Evolutionary conservation across 2,797 vertebrate genomes (phyloP), one percentile per base, ranked within the genome.

Genomic region (Callimico goeldii): DNA sequence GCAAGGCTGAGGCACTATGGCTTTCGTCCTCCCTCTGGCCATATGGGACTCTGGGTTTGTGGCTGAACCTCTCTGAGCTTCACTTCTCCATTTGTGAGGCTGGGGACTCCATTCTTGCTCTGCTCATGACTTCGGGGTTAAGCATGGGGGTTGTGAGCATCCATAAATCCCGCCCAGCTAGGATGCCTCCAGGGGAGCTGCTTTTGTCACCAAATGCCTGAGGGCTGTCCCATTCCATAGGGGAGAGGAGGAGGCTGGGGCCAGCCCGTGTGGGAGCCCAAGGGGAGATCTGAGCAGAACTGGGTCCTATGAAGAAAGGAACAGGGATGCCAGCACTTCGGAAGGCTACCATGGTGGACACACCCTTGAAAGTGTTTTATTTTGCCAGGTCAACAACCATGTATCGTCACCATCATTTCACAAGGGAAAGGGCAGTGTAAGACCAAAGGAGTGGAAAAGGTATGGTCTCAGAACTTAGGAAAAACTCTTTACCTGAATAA

Each of bases 381-480:
- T 94, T 52, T 79, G 52, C 50, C 88, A 64, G 58, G 24, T 64
- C 83, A 90, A 20, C n/a, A 92, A n/a, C 20, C 52, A n/a, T 80
- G 50, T 22, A 57, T 30, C 73, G 73, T 72, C 80, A 82, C 46
- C 13, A 4, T 41, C 64, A 57, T 57, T 86, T 77, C 80, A 20
- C 77, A 30, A 85, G 6, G 85, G 48, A 92, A 84, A 84, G 72
- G 36, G 15, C 33, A 58, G 24, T 1, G 10, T 41, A 33, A 93
- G 46, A 67, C 24, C 77, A 90, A 64, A 89, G n/a, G 5, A 13
- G 1, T 24, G 20, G 52, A 36, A 64, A 90, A 89, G 19, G 7
- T 93, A 2, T 81, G 75, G 30, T 84, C 90, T 85, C 39, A 52
- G 82, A 95, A 82, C 72, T 52, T n/a, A 80, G 85, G 79, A 55